Conservation (phyloP, 37 sponge, comb jelly and placozoan species). For the Aphrocallistes beatrix region DNA sequence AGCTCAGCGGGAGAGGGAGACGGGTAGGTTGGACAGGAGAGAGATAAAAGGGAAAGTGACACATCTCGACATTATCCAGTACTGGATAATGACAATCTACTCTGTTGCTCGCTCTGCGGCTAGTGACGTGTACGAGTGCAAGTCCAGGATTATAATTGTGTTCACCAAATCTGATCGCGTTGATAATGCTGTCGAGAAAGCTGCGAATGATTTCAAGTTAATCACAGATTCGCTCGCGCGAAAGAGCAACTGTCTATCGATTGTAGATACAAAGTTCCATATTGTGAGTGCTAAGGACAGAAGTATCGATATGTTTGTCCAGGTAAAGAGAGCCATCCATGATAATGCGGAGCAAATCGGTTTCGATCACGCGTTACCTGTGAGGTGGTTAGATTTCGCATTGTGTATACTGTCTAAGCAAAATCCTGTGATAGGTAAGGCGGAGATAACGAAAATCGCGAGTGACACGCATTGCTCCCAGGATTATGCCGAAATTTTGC, state of each 20-base stretch:
- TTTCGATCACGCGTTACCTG: neutral
- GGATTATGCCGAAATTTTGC: neutral
- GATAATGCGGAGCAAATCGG: neutral
- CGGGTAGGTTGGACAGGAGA: neutral
- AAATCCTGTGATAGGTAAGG: neutral
- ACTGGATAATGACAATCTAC: slow-evolving; percentile 15
- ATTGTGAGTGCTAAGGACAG: slow-evolving; percentile 10
- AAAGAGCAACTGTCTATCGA: neutral
- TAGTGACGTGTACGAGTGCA: neutral
- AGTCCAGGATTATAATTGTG: neutral
- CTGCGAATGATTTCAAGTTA: neutral
- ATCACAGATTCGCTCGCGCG: neutral
- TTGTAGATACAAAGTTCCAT: neutral
- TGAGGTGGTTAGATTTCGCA: slow-evolving; percentile 8
- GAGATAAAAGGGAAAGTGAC: neutral
- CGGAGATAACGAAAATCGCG: neutral
- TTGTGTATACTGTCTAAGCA: neutral
- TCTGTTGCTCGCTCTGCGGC: neutral
- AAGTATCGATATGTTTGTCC: neutral
- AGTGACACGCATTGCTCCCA: neutral
- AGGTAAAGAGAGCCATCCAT: neutral
- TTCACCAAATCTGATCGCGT: neutral
- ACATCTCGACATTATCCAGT: neutral
- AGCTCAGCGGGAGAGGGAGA: neutral
- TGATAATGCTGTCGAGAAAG: neutral